Conservation (phyloP, 2,797 vertebrate species). For the Eurystomus glaucurus region DNA sequence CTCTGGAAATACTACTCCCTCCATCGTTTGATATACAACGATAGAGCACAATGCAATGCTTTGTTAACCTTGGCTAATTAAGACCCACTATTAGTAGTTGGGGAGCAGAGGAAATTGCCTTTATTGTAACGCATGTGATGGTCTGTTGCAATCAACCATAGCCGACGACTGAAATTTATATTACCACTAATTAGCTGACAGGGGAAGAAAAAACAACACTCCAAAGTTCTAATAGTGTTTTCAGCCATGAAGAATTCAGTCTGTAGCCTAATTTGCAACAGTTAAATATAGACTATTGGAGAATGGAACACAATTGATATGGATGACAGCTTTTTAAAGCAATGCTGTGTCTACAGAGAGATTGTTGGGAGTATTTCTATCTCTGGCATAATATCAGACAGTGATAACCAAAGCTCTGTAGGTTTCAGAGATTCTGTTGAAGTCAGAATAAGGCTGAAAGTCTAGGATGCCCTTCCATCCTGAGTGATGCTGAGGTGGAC, state of each 20-base stretch:
- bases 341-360: conserved; percentile 35
- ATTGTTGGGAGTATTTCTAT: conserved; percentile 32
- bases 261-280: conserved; percentile 68
- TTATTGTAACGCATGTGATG: conserved; percentile 78
- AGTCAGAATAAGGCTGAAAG: conserved; percentile 9
- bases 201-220: conserved; percentile 45
- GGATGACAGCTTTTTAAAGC: conserved; percentile 52
- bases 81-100: conserved; percentile 71
- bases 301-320: conserved; percentile 8
- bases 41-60: conserved; percentile 72
- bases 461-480: not conserved
- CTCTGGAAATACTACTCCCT: conserved; percentile 35
- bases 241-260: conserved; percentile 57
- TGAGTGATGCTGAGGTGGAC: not conserved
- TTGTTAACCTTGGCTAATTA: conserved; percentile 78
- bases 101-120: conserved; percentile 75
- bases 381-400: not conserved
- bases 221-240: conserved; percentile 66
- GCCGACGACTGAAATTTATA: conserved; percentile 72
- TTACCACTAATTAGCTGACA: conserved; percentile 78
- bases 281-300: conserved; percentile 68
- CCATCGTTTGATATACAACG: conserved; percentile 42
- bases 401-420: conserved; percentile 16
- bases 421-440: not conserved
- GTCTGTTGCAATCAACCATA: conserved; percentile 76